Evolutionary conservation across 2,113 vertebrate genomes (phyloP).

Genomic region (Nannospalax galili): DNA sequence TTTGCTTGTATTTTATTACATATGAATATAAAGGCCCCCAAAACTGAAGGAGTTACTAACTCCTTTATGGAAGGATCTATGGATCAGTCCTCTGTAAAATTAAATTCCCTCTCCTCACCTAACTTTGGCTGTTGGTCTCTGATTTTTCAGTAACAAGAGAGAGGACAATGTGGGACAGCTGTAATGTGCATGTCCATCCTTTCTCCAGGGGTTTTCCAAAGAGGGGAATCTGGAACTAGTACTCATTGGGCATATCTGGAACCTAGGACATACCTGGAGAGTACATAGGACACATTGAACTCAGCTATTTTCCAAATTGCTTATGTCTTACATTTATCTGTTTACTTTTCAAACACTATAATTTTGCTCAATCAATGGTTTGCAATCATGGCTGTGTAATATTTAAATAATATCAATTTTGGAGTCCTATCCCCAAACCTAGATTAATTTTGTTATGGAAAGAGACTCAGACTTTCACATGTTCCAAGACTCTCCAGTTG

Average conservation of each 20-base stretch:
- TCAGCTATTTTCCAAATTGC: neutral
- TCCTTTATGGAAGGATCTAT: too few relatives aligned
- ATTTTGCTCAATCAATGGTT: neutral
- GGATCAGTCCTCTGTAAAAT: too few relatives aligned
- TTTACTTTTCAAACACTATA: neutral
- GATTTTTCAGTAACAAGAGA: too few relatives aligned
- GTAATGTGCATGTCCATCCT: neutral
- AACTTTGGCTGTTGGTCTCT: too few relatives aligned
- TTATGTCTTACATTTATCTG: neutral
- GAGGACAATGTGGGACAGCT: accelerated
- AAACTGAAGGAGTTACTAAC: too few relatives aligned
- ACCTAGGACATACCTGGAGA: neutral
- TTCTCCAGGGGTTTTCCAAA: neutral
- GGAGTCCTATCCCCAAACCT: neutral
- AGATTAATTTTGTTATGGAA: neutral
- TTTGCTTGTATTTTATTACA: too few relatives aligned
- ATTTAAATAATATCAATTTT: neutral
- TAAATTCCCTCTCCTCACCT: too few relatives aligned
- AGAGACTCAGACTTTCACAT: neutral
- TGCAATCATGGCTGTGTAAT: too few relatives aligned
- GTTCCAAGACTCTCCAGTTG: neutral
- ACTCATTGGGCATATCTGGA: neutral
- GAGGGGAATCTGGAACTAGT: neutral
- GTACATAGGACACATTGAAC: neutral
- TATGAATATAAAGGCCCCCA: too few relatives aligned